phyloP scores from a whole-genome alignment of 2,888 invertebrate species.

The Agriopis marginaria region DNA sequence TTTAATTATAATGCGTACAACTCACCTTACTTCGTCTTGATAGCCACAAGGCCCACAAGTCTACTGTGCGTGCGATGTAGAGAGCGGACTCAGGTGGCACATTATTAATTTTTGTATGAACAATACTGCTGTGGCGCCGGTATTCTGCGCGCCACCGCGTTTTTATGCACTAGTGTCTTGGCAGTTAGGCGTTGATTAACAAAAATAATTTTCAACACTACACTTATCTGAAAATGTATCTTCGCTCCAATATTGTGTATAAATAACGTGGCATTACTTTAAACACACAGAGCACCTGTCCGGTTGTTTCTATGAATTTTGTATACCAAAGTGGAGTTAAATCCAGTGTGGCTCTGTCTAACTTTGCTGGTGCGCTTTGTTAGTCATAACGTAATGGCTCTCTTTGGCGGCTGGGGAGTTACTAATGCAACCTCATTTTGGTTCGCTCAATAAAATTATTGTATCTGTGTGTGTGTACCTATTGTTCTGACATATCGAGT shows the following conservation, averaged over 20 bases:
- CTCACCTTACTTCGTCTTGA: too few relatives aligned
- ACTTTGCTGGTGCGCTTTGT: constrained; percentile 73
- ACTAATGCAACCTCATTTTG: constrained; percentile 62
- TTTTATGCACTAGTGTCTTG: not conserved
- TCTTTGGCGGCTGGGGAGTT: constrained; percentile 68
- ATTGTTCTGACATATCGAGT: too few relatives aligned
- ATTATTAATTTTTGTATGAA: too few relatives aligned
- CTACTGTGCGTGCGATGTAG: too few relatives aligned
- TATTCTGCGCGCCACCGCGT: too few relatives aligned
- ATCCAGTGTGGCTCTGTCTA: constrained; percentile 69
- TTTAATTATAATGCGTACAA: too few relatives aligned
- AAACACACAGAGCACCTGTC: constrained; percentile 41
- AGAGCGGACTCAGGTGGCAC: too few relatives aligned
- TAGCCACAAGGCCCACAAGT: too few relatives aligned
- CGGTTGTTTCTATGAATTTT: constrained; percentile 47
- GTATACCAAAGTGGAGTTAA: constrained; percentile 65
- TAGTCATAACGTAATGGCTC: constrained; percentile 71
- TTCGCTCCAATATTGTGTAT: not conserved
- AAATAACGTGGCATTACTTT: constrained; percentile 1
- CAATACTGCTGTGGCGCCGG: too few relatives aligned
- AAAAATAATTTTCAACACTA: not conserved
- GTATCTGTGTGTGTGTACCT: not conserved
- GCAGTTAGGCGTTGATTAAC: not conserved
- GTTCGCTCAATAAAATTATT: constrained; percentile 21
- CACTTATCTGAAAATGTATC: not conserved